phyloP scores from a whole-genome alignment of 2,888 invertebrate species.

The Caenorhabditis panamensis region DNA sequence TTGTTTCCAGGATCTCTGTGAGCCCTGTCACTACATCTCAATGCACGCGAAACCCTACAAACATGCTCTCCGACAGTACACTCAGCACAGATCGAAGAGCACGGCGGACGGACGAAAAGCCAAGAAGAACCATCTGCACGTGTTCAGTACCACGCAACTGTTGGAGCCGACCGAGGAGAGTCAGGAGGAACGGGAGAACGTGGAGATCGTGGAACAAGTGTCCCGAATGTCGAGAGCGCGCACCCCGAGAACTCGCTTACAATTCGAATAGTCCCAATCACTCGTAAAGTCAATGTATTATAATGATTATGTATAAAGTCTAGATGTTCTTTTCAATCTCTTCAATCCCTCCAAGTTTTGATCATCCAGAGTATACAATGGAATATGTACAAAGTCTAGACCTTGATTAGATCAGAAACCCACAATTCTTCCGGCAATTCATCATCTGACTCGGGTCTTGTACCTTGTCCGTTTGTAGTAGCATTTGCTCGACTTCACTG shows the following conservation, averaged over 20 bases:
- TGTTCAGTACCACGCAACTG: slow-evolving; percentile 35
- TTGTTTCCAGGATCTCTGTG: slow-evolving; percentile 51
- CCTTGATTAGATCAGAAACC: slow-evolving; percentile 12
- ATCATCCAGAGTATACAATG: neutral
- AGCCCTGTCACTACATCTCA: slow-evolving; percentile 48
- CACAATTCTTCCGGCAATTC: neutral
- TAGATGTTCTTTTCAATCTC: too few species aligned
- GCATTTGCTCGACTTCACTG: neutral
- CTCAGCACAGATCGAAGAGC: slow-evolving; percentile 54
- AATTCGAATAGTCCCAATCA: slow-evolving; percentile 4
- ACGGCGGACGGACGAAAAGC: slow-evolving; percentile 25
- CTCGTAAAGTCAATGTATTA: too few species aligned
- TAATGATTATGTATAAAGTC: slow-evolving; percentile 6
- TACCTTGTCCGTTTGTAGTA: neutral
- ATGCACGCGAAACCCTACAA: slow-evolving; percentile 52
- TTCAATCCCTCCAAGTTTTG: too few species aligned
- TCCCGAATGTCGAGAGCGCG: slow-evolving; percentile 6
- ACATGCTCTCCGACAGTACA: slow-evolving; percentile 54
- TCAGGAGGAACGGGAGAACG: slow-evolving; percentile 9
- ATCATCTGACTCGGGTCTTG: neutral
- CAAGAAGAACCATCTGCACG: slow-evolving; percentile 34
- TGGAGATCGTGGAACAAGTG: neutral
- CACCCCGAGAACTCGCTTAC: slow-evolving; percentile 31
- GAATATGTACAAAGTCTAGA: slow-evolving; percentile 23
- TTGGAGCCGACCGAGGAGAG: slow-evolving; percentile 11